Base-by-base conservation (phyloP, 2,888 invertebrate species). In the Mythimna albipuncta region DNA sequence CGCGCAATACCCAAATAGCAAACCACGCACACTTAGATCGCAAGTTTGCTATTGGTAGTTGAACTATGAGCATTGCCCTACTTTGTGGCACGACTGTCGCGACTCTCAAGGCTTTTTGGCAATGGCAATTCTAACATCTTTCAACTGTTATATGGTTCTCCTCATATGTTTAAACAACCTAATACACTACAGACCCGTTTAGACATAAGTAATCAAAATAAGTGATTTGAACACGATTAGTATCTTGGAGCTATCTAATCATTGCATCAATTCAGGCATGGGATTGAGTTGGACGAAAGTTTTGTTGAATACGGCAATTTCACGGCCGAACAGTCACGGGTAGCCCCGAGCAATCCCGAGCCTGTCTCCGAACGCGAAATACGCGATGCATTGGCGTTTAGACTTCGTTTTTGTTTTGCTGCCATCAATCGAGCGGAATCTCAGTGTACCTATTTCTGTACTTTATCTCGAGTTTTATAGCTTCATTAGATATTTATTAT, bases 251-350 rank as follows among this genome's bases (percentile, higher is more conserved):
- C 72, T 67, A 76, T 78, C 63, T 77, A 80, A 85, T 87, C 78
- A 80, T 77, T 73, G 78, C 73, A 79, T 71, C 79, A 83, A 67
- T 77, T 87, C 85, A 85, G 75, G 85, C 85, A 85, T 87, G 79
- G 78, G 50, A 87, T 85, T 83, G 79, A 79, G 66, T 83, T 65
- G 67, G 66, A 76, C 63, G 69, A 83, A 85, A 85, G 66, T 87
- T 87, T 85, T 72, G 69, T 77, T 72, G 70, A 85, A 78, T 78
- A 69, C 79, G 61, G 35, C 78, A 85, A 85, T 87, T 87, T 83
- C 79, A 82, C 85, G 83, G 76, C 72, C 74, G 85, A 72, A 69
- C 58, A 68, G 41, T 1, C 68, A 26, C 50, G 32, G 66, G 64
- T 73, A 58, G 58, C 58, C 21, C 44, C 55, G 66, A 64, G 65